These are phyloP conservation scores for Pseudococcus viburni DNA, from an alignment of 2,888 invertebrate species.

Conservation along the genomic window DNA sequence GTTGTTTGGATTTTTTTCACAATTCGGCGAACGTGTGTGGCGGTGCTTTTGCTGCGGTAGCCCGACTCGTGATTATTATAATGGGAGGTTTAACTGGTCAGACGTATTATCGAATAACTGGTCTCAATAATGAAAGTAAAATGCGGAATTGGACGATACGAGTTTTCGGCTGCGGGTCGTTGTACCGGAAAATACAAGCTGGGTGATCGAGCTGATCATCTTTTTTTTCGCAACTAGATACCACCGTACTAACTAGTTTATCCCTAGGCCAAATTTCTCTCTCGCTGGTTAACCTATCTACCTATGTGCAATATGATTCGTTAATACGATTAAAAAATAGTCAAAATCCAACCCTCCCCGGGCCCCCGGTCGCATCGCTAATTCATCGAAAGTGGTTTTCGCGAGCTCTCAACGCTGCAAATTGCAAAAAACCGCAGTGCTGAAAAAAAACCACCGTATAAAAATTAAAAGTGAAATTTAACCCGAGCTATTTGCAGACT, in stretches of 20 bases:
- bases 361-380: background rate
- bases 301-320: constrained; percentile 1
- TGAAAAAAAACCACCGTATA: background rate
- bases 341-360: background rate
- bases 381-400: background rate
- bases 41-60: background rate
- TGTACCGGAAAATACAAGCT: constrained; percentile 41
- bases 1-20: background rate
- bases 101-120: constrained; percentile 58
- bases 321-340: background rate
- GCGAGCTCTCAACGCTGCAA: background rate
- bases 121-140: constrained; percentile 51
- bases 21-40: background rate
- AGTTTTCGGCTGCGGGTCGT: constrained; percentile 53
- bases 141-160: constrained; percentile 57
- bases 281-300: background rate
- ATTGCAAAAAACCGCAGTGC: constrained; percentile 11
- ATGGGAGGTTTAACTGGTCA: constrained; percentile 33
- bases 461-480: constrained; percentile 25
- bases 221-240: background rate
- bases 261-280: background rate
- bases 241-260: background rate
- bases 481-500: background rate
- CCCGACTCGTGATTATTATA: background rate
- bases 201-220: background rate